phyloP scores from a whole-genome alignment of 1,140 invertebrate species.

The Aethina tumida region DNA sequence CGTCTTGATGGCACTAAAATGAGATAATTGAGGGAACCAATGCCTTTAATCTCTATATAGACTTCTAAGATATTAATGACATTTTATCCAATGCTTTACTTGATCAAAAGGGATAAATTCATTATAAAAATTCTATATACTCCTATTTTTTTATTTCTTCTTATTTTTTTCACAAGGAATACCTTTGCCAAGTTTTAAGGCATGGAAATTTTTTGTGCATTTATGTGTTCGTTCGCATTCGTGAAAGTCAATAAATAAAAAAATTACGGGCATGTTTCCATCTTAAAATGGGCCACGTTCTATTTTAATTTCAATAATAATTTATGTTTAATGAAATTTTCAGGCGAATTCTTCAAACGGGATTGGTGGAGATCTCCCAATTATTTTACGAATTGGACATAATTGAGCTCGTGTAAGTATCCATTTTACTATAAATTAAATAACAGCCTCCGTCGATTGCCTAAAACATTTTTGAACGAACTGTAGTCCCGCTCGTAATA shows the following conservation, averaged over 20 bases:
- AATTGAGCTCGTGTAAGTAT: conserved; percentile 8
- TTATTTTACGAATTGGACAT: conserved; percentile 29
- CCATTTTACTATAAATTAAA: conserved; percentile 2
- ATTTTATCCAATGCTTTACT: too few species aligned
- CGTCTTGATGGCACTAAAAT: too few species aligned
- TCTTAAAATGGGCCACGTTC: not conserved
- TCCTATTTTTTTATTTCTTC: too few species aligned
- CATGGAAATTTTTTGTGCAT: conserved; percentile 1
- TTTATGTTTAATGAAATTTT: conserved; percentile 15
- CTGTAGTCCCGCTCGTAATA: not conserved
- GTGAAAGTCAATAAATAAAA: not conserved
- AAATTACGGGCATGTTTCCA: not conserved
- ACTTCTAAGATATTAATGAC: too few species aligned
- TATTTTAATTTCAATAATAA: not conserved
- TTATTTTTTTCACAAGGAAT: too few species aligned
- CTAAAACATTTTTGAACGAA: not conserved
- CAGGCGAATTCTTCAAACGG: conserved; percentile 47
- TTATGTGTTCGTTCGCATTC: not conserved
- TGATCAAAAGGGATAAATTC: too few species aligned
- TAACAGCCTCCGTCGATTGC: not conserved
- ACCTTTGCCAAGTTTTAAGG: too few species aligned
- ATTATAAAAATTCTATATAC: too few species aligned
- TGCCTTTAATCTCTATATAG: too few species aligned
- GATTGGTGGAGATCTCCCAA: conserved; percentile 41
- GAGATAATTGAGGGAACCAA: too few species aligned